Evolutionary conservation across 2,888 invertebrate species (phyloP), one percentile per base, ranked within the genome.

Genomic region (Orthosia incerta): DNA sequence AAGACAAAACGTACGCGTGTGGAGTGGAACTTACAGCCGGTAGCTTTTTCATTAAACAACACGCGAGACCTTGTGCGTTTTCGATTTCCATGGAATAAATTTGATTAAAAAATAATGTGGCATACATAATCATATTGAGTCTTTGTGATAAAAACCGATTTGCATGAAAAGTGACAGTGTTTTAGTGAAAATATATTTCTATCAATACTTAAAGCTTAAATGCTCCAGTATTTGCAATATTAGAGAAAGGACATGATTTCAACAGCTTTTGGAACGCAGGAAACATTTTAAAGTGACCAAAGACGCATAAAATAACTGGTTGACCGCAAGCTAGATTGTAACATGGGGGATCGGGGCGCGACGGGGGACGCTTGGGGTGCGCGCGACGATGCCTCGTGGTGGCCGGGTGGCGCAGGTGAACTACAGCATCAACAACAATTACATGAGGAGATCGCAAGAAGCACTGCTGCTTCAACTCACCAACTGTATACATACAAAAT

Each of bases 401-500:
- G 96, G 96, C 94, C 95, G 91, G 93, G 93, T 89, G 92, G 93
- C 92, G 94, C 95, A 91, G 94, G 94, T 92, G 96, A 95, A 92
- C 90, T 95, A 86, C 96, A 96, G 91, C 94, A 96, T 90, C 95
- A 95, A 93, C 95, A 95, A 92, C 96, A 96, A 91, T 86, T 95
- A 87, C 95, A 95, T 91, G 96, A 96, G 80, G 95, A 96, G 78
- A 94, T 95, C 63, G 95, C 96, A 56, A 92, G 95, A 82, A 95
- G 95, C 80, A 95, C 95, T 75, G 94, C 95, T 39, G 91, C 95
- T 71, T 90, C 97, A 81, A 95, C 96, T 89, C 98, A 98, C 92
- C 98, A 98, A 94, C 96, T 98, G 87, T 98, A 98, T 93, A 97
- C 98, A 82, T 98, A 98, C 94, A 98, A 98, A 97, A 98, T 98